phyloP scores from a whole-genome alignment of 2,797 vertebrate genomes.

The Gymnothorax javanicus region DNA sequence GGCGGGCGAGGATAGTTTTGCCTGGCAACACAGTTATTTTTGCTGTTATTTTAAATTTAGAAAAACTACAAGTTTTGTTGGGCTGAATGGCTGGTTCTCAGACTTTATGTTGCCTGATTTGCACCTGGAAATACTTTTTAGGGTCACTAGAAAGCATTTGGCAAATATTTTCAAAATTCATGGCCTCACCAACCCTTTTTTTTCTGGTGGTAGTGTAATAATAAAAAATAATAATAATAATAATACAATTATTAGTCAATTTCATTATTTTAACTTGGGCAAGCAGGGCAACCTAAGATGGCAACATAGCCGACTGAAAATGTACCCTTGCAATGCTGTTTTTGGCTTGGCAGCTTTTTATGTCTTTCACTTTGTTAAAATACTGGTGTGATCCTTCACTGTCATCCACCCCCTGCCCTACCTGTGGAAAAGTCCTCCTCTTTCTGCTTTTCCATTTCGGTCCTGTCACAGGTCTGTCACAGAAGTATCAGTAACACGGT shows the following conservation, averaged over 20 bases:
- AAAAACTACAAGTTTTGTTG: not conserved
- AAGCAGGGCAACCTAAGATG: not conserved
- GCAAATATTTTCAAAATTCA: not conserved
- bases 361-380: not conserved
- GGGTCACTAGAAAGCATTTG: not conserved
- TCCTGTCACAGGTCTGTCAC: not conserved
- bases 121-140: not conserved
- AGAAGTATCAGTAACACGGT: not conserved
- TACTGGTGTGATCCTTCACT: conserved; percentile 4
- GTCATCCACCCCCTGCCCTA: not conserved
- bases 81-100: too few relatives aligned
- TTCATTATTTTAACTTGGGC: not conserved
- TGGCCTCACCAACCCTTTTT: not conserved
- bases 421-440: not conserved
- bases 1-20: not conserved
- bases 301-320: not conserved
- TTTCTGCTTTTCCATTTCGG: not conserved
- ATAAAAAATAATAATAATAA: not conserved
- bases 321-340: not conserved
- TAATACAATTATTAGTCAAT: too few relatives aligned
- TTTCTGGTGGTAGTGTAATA: not conserved
- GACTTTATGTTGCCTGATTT: not conserved
- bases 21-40: too few relatives aligned
- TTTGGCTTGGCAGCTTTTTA: not conserved
- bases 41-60: too few relatives aligned